phyloP scores from a whole-genome alignment of 2,113 vertebrate species.

The Thymallus thymallus region DNA sequence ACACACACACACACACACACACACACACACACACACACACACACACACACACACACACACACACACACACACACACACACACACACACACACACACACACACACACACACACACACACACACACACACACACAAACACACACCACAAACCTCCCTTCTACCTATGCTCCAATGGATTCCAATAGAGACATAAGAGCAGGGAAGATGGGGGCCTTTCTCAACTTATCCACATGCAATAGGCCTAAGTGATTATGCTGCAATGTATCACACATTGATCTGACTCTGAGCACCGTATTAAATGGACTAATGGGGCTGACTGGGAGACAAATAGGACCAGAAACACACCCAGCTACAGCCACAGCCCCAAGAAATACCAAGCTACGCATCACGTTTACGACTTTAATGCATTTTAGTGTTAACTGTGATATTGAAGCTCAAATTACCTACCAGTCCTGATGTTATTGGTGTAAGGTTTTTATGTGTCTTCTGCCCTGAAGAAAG shows the following conservation, averaged over 20 bases:
- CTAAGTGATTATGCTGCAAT: constrained; percentile 64
- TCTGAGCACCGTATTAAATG: constrained; percentile 59
- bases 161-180: constrained; percentile 48
- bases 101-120: too few relatives aligned
- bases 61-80: too few relatives aligned
- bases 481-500: constrained; percentile 1
- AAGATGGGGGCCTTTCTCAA: constrained; percentile 61
- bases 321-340: constrained; percentile 71
- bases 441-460: constrained; percentile 54
- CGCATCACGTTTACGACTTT: constrained; percentile 72
- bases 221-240: constrained; percentile 58
- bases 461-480: constrained; percentile 26
- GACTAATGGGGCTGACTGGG: constrained; percentile 75
- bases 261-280: constrained; percentile 66
- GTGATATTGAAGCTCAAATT: constrained; percentile 67
- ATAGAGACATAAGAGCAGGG: constrained; percentile 64
- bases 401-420: constrained; percentile 74
- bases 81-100: too few relatives aligned
- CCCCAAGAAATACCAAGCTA: constrained; percentile 67
- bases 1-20: too few relatives aligned
- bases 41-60: too few relatives aligned
- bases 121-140: background rate
- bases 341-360: constrained; percentile 57
- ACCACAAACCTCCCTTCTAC: background rate
- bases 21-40: too few relatives aligned